Evolutionary conservation across 2,888 invertebrate species (phyloP), one percentile per base, ranked within the genome.

Genomic region (Dendrolimus houi): DNA sequence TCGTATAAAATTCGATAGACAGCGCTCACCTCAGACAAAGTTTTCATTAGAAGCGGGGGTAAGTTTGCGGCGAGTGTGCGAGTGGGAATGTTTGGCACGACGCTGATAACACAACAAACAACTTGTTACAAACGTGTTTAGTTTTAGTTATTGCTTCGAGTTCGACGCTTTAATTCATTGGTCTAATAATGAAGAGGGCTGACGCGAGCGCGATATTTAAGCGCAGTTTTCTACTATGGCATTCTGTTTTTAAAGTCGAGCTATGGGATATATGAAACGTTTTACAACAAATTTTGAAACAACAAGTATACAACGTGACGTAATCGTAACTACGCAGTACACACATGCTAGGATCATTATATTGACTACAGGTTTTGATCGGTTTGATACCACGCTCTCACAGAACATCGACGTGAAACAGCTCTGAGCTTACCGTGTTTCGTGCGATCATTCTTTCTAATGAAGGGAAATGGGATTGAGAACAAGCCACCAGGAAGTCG

Each of bases 101-200:
- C 78, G 79, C 87, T 88, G 89, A 90, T 90, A 90, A 89, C 87
- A 86, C 84, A 86, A 88, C 88, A 87, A 87, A 87, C 88, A 89
- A 88, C 87, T 90, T 87, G 89, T 89, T 89, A 87, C 88, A 86
- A 88, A 89, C 89, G 86, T 87, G 87, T 88, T 89, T 87, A 88
- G 88, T 88, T 88, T 88, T 86, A 88, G 88, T 87, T 88, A 87
- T 88, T 87, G 85, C 87, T 79, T 75, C 75, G 81, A 87, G 83
- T 87, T 88, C 85, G 86, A 85, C 83, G 84, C 77, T 85, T 85
- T 83, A 83, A 85, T 84, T 87, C 86, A 87, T 86, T 87, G 85
- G 73, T 84, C 82, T 80, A 82, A 82, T 87, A 87, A 87, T 85
- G 82, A 85, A 85, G 85, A 81, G 82, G 79, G 83, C 77, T 76